Percentiles rank a stretch among this genome's conserved stretches.
Conservation (phyloP, 2,113 vertebrate species). For the Strigops habroptila region DNA sequence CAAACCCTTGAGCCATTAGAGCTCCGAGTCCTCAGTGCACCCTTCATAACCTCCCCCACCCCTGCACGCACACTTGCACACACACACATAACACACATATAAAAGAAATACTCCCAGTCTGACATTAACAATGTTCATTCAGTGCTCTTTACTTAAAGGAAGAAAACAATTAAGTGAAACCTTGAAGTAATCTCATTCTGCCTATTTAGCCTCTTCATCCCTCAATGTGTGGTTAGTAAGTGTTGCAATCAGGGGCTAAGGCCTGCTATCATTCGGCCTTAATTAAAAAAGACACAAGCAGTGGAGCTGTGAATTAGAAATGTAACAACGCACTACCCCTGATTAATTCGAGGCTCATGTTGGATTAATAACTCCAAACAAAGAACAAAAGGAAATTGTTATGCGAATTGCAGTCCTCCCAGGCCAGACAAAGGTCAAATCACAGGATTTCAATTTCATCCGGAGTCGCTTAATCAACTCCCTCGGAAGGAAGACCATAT, state of each 20-base stretch:
- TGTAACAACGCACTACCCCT: constrained; percentile 82
- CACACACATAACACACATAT: neutral
- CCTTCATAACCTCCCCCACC: neutral
- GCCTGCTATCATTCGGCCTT: constrained; percentile 87
- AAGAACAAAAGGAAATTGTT: constrained; percentile 91
- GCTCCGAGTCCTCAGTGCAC: neutral
- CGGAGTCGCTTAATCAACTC: constrained; percentile 86
- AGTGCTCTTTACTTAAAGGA: constrained; percentile 78
- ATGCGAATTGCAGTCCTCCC: constrained; percentile 85
- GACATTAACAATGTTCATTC: constrained; percentile 69
- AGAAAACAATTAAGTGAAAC: constrained; percentile 86
- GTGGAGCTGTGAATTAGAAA: constrained; percentile 89
- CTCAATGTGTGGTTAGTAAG: constrained; percentile 79
- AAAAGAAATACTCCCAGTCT: constrained; percentile 51
- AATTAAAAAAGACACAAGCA: constrained; percentile 93
- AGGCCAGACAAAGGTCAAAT: constrained; percentile 88
- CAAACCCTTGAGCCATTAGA: constrained; percentile 45
- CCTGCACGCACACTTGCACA: neutral
- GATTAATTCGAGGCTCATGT: constrained; percentile 90
- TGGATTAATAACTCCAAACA: constrained; percentile 89
- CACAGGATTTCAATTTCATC: constrained; percentile 87
- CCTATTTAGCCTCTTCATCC: constrained; percentile 81
- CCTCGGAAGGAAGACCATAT: constrained; percentile 83
- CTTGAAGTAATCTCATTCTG: constrained; percentile 82
- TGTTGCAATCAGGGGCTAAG: constrained; percentile 79